Conservation (phyloP, 2,888 invertebrate genomes). For the Theretra japonica region DNA sequence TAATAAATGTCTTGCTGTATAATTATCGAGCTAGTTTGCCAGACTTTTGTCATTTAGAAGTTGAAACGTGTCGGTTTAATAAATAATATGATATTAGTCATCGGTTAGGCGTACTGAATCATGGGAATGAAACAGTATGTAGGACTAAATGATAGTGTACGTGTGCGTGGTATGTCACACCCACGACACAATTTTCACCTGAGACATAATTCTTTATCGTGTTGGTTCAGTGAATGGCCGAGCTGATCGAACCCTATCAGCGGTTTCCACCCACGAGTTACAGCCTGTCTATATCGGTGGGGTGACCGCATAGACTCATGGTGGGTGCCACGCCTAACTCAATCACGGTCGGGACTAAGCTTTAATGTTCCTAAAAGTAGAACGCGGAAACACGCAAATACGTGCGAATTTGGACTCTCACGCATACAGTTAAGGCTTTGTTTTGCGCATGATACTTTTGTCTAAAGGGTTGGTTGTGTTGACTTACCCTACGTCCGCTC, state of each 20-base stretch:
- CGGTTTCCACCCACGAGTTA: constrained; percentile 52
- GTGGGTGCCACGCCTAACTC: constrained; percentile 73
- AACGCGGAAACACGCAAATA: constrained; percentile 59
- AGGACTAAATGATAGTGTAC: constrained; percentile 29
- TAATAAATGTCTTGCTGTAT: neutral
- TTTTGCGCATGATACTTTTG: constrained; percentile 30
- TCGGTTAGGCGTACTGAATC: constrained; percentile 39
- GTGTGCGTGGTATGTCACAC: constrained; percentile 8
- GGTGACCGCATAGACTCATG: constrained; percentile 65
- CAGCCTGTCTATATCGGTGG: constrained; percentile 55
- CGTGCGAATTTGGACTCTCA: constrained; percentile 54
- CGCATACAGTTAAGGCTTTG: constrained; percentile 44
- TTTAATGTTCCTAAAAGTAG: constrained; percentile 75
- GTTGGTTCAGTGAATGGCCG: constrained; percentile 3
- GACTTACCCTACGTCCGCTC: constrained; percentile 51
- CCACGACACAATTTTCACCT: constrained; percentile 19
- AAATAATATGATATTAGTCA: constrained; percentile 45
- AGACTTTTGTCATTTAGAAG: neutral
- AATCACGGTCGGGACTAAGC: constrained; percentile 69
- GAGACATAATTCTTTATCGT: constrained; percentile 15
- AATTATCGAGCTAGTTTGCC: neutral
- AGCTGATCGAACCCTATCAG: constrained; percentile 51
- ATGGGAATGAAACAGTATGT: constrained; percentile 48
- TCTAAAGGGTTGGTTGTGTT: constrained; percentile 59
- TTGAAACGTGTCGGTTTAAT: constrained; percentile 35